Conservation (phyloP, 1,140 invertebrate genomes). For the Atta texana region DNA sequence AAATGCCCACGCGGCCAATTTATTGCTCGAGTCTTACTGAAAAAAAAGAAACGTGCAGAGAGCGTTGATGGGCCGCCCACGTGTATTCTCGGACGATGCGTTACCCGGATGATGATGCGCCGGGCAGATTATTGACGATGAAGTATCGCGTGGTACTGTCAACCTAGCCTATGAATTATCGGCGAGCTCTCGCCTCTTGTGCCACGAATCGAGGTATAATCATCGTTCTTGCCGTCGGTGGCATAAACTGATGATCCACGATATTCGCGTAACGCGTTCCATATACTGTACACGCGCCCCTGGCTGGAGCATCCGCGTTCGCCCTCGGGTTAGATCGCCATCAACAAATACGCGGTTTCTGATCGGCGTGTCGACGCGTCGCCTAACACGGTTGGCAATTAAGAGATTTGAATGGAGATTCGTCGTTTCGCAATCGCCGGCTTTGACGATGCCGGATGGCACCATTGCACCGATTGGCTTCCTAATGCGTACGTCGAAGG, state of each 20-base stretch:
- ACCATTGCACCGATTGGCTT: not conserved
- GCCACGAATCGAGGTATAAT: conserved; percentile 29
- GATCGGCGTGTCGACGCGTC: conserved; percentile 18
- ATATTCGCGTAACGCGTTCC: conserved; percentile 24
- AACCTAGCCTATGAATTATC: conserved; percentile 63
- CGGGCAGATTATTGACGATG: conserved; percentile 61
- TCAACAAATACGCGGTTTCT: not conserved
- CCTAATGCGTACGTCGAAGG: not conserved
- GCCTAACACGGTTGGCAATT: conserved; percentile 19
- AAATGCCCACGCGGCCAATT: conserved; percentile 68
- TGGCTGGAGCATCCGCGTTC: not conserved
- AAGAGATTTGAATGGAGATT: conserved; percentile 37
- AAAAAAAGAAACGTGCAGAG: conserved; percentile 70
- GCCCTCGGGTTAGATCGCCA: not conserved
- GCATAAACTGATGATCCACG: conserved; percentile 33
- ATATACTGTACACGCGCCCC: not conserved
- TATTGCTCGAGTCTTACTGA: conserved; percentile 56
- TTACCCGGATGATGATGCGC: conserved; percentile 53
- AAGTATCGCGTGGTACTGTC: conserved; percentile 54
- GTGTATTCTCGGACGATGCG: conserved; percentile 9
- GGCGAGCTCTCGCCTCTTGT: conserved; percentile 30
- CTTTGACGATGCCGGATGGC: conserved; percentile 1
- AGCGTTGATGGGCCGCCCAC: conserved; percentile 74
- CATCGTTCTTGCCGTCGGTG: conserved; percentile 38
- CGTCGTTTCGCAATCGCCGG: conserved; percentile 18